A percentile compares a stretch with the other conserved stretches of the same genome.
These are phyloP conservation scores for Globicephala melas DNA, from an alignment of 2,113 vertebrate species.

Conservation along the genomic window DNA sequence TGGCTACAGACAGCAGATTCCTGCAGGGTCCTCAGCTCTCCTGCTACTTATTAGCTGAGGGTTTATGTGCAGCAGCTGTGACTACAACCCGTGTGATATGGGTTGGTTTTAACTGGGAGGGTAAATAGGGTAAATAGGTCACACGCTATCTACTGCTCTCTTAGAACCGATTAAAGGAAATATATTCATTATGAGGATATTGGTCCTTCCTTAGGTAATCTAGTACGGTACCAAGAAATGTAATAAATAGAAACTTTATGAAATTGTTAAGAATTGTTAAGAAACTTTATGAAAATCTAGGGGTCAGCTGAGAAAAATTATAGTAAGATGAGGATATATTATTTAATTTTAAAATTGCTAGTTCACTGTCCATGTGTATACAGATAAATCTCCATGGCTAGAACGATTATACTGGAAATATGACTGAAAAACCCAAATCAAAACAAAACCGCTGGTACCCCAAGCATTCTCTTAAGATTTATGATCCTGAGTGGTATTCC, in stretches of 20 bases:
- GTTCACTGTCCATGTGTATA: neutral
- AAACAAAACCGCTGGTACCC: neutral
- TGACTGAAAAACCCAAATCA: neutral
- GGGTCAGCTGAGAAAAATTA: neutral
- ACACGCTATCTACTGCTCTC: neutral
- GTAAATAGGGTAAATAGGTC: neutral
- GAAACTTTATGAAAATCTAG: neutral
- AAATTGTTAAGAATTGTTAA: neutral
- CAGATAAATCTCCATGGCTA: neutral
- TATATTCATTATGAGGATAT: neutral
- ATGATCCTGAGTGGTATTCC: neutral
- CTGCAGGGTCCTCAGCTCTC: neutral
- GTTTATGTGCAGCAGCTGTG: neutral
- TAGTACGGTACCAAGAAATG: neutral
- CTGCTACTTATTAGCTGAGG: too few species aligned
- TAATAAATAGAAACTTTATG: neutral
- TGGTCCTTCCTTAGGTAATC: neutral
- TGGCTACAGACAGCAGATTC: neutral
- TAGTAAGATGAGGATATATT: neutral
- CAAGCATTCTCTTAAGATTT: neutral
- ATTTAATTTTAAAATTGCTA: neutral
- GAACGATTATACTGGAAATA: neutral
- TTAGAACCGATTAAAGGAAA: neutral
- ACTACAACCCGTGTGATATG: neutral
- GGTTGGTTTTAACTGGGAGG: neutral